A percentile compares a stretch with the other conserved stretches of the same genome.
Conservation (phyloP, 2,888 invertebrate genomes). For the Drosophila tanythrix region DNA sequence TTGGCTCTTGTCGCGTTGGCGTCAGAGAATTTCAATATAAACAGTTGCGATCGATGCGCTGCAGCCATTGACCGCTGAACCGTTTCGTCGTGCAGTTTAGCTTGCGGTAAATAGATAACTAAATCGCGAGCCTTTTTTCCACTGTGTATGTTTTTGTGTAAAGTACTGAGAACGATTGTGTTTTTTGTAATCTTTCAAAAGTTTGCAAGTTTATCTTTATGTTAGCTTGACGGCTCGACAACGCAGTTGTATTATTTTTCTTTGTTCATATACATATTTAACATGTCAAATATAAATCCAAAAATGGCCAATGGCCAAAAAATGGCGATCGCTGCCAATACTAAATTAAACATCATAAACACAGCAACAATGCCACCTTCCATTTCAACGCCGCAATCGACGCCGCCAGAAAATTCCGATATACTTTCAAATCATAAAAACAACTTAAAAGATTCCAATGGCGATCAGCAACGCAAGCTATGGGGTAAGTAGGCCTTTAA, state of each 20-base stretch:
- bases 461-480: conserved; percentile 18
- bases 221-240: not conserved
- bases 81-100: conserved; percentile 3
- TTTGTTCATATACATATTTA: conserved; percentile 33
- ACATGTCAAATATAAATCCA: conserved; percentile 63
- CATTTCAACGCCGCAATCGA: conserved; percentile 45
- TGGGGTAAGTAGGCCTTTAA: conserved; percentile 56
- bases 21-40: not conserved
- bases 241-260: conserved; percentile 12
- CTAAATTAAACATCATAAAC: conserved; percentile 26
- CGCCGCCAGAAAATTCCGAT: conserved; percentile 38
- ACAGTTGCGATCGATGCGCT: not conserved
- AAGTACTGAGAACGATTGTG: too few relatives aligned
- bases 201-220: not conserved
- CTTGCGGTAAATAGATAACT: not conserved
- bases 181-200: too few relatives aligned
- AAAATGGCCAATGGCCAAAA: conserved; percentile 40
- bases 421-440: conserved; percentile 1
- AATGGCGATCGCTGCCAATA: conserved; percentile 24
- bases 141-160: conserved; percentile 5
- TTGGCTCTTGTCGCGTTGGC: not conserved
- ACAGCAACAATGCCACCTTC: conserved; percentile 32
- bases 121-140: not conserved
- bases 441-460: conserved; percentile 5
- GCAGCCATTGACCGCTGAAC: conserved; percentile 19